These are phyloP conservation scores for Sitobion miscanthi DNA, from an alignment of 1,140 invertebrate genomes.

Conservation along the genomic window DNA sequence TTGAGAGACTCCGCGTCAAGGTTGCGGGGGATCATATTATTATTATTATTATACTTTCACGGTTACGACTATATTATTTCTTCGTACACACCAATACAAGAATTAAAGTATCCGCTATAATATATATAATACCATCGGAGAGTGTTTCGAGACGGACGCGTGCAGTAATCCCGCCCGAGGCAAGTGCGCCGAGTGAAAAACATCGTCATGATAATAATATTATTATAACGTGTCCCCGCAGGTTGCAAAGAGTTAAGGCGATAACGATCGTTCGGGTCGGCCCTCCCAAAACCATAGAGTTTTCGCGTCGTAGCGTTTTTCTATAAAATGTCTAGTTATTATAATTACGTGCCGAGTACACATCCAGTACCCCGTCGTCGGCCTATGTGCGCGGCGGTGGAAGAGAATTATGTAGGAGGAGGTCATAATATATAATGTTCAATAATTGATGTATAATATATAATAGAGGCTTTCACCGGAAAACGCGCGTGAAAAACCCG, in stretches of 20 bases:
- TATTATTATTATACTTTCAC: slow-evolving; percentile 1
- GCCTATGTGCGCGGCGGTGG: too few species aligned
- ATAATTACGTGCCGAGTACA: neutral
- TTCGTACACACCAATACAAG: neutral
- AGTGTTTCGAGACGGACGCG: neutral
- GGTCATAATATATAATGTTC: neutral
- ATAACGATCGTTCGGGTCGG: neutral
- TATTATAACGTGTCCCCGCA: neutral
- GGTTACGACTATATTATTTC: slow-evolving; percentile 14
- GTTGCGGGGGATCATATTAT: slow-evolving; percentile 12
- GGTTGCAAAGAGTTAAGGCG: neutral
- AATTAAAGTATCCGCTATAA: neutral
- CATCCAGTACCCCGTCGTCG: neutral
- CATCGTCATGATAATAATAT: neutral
- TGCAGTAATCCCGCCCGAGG: neutral
- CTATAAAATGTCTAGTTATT: neutral
- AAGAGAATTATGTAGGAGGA: neutral
- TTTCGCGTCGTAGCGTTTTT: neutral
- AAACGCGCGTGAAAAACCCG: slow-evolving; percentile 44
- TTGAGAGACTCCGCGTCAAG: neutral
- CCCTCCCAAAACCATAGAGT: neutral
- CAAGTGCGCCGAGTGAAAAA: neutral
- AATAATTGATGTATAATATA: neutral
- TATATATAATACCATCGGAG: neutral
- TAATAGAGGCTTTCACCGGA: slow-evolving; percentile 38